These are phyloP conservation scores for Heliothis peltigera DNA, from an alignment of 2,888 invertebrate genomes.

Conservation along the genomic window DNA sequence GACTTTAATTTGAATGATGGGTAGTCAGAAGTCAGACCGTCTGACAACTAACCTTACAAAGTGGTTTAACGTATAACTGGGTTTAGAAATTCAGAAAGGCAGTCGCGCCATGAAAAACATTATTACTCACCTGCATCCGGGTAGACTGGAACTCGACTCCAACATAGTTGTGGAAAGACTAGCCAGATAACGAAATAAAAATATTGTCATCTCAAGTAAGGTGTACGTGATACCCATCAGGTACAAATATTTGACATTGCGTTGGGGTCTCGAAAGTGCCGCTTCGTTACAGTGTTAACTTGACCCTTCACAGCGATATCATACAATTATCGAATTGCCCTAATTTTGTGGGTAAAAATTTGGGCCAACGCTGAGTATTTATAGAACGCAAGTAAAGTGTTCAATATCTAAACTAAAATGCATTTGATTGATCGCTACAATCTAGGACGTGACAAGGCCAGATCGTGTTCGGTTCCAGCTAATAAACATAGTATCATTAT, in stretches of 20 bases:
- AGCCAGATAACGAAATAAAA: neutral
- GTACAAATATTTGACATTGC: conserved; percentile 22
- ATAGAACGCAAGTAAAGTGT: conserved; percentile 68
- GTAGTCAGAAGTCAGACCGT: no score
- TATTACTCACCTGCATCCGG: no score
- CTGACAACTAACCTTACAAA: no score
- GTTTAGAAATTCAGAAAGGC: no score
- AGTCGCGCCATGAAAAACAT: no score
- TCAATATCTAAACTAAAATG: conserved; percentile 63
- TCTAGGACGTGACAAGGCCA: conserved; percentile 81
- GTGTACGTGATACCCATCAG: neutral
- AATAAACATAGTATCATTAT: conserved; percentile 78
- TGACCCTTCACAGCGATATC: conserved; percentile 60
- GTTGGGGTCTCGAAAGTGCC: conserved; percentile 17
- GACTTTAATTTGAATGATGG: no score
- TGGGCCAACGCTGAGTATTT: conserved; percentile 69
- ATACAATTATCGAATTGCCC: conserved; percentile 67
- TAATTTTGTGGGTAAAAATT: conserved; percentile 70
- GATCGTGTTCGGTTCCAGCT: conserved; percentile 73
- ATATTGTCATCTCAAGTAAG: neutral
- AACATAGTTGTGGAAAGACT: no score
- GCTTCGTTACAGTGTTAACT: conserved; percentile 35
- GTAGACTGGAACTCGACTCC: no score
- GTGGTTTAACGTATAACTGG: no score
- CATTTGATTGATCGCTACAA: conserved; percentile 76